Percentiles rank a stretch among this genome's conserved stretches.
These are phyloP conservation scores for Cyclophora punctaria DNA, from an alignment of 2,888 invertebrate species.

Conservation along the genomic window DNA sequence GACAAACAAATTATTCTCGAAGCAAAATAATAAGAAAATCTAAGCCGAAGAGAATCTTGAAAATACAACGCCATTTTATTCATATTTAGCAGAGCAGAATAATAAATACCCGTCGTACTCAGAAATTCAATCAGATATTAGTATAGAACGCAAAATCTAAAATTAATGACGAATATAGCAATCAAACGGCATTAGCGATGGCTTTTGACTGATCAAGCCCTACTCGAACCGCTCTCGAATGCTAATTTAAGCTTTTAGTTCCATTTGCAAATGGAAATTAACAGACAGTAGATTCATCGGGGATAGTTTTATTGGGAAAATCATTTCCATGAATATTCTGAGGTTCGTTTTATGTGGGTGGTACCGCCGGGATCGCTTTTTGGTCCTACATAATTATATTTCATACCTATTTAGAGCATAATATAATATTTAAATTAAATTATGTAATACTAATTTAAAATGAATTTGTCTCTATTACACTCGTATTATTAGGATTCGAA, in stretches of 20 bases:
- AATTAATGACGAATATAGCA: conserved; percentile 39
- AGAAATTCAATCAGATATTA: conserved; percentile 19
- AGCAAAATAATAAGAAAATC: no score
- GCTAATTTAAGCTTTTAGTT: conserved; percentile 59
- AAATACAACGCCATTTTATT: no score
- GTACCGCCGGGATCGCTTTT: conserved; percentile 18
- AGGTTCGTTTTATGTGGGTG: conserved; percentile 14
- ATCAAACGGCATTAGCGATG: conserved; percentile 49
- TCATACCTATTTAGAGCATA: no score
- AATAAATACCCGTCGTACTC: conserved; percentile 4
- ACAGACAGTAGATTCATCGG: conserved; percentile 35
- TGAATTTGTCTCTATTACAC: no score
- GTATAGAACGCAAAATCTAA: conserved; percentile 15
- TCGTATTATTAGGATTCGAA: no score
- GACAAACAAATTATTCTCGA: no score
- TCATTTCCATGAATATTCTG: conserved; percentile 18
- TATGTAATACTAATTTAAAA: no score
- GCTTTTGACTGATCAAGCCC: conserved; percentile 42
- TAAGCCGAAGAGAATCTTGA: no score
- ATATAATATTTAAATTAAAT: no score
- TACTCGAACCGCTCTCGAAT: conserved; percentile 45
- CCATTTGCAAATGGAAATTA: conserved; percentile 61
- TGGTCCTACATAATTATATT: conserved; percentile 8
- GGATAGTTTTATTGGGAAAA: conserved; percentile 35
- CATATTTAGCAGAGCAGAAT: neutral